Evolutionary conservation across 2,888 invertebrate species (phyloP), one percentile per base, ranked within the genome.

Genomic region (Seira musarum): DNA sequence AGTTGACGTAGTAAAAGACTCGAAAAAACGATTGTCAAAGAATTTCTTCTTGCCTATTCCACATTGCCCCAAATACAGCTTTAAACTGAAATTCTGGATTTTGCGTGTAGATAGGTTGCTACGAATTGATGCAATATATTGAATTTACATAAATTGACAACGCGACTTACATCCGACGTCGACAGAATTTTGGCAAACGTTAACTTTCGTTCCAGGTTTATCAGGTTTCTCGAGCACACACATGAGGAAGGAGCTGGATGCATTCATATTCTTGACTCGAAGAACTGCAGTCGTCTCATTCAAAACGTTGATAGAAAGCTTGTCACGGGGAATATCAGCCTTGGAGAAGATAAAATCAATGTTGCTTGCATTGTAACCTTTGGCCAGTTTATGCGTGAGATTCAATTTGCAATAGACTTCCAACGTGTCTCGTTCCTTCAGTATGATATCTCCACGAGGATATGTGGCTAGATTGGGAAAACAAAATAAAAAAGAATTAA

Each of bases 271-370:
- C 78, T 90, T 89, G 13, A 92, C 90, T 85, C 90, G 90, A 82
- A 93, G 88, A 84, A 90, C 90, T 82, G 93, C 91, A 10, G 93
- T 92, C 1, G 93, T 93, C 21, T 90, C 89, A 87, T 94, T 94
- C 35, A 93, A 85, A 73, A 91, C 89, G 64, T 89, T 89, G 19
- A 92, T 84, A 35, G 69, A 72, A 64, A 85, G 74, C 64, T 78
- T 60, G 2, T 80, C 78, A 10, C 71, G 78, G 8, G 73, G 67
- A 25, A 79, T 68, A 22, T 82, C 79, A 53, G 83, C 68, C 63
- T 80, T 80, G 15, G 60, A 67, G 22, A 85, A 69, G 22, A 13
- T 40, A 87, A 92, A 92, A 65, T 88, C 87, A 64, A 92, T 88
- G 84, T 90, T 87, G 82, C 90, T 90, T 13, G 91, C 88, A 88